Evolutionary conservation across 1,140 invertebrate species (phyloP), one percentile per base, ranked within the genome.

Genomic region (Ceratina australensis): DNA sequence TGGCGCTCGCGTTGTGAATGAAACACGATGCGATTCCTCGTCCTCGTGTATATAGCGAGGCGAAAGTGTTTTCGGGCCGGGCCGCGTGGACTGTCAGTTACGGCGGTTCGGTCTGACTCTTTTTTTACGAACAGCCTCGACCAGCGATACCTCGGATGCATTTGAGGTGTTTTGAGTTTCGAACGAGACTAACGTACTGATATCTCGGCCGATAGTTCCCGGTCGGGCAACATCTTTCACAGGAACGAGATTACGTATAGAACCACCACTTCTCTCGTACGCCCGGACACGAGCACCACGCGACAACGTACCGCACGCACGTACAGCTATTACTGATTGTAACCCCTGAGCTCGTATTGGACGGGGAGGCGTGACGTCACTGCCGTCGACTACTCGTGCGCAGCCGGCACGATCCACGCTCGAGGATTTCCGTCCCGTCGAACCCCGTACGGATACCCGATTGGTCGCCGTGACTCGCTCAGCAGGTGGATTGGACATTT

Each of bases 1-100:
- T 83, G 86, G 86, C 85, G 85, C 86, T 83, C 84, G 82, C 82
- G 84, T 86, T 80, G 80, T 80, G 82, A 85, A 79, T 84, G 85
- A 84, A 82, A 86, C 81, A 85, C 83, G 84, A 87, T 83, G 86
- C 80, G 74, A 81, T 74, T 80, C 79, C 79, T 73, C 71, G 71
- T 81, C 79, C 79, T 73, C 71, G 71, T 81, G 78, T 83, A 76
- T 80, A 75, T 76, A 82, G 78, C 68, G 73, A 72, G 72, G 65
- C 66, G 80, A 86, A 69, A 75, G 60, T 85, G 84, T 85, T 84
- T 86, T 82, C 71, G 71, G 52, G 64, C 60, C 72, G 72, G 83
- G 50, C 80, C 81, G 81, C 84, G 77, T 80, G 83, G 81, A 82
- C 78, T 81, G 80, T 78, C 80, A 83, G 82, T 73, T 78, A 67